Percentiles rank a stretch among this genome's conserved stretches.
These are phyloP conservation scores for Drosophila arawakana DNA, from an alignment of 1,140 invertebrate genomes.

Conservation along the genomic window DNA sequence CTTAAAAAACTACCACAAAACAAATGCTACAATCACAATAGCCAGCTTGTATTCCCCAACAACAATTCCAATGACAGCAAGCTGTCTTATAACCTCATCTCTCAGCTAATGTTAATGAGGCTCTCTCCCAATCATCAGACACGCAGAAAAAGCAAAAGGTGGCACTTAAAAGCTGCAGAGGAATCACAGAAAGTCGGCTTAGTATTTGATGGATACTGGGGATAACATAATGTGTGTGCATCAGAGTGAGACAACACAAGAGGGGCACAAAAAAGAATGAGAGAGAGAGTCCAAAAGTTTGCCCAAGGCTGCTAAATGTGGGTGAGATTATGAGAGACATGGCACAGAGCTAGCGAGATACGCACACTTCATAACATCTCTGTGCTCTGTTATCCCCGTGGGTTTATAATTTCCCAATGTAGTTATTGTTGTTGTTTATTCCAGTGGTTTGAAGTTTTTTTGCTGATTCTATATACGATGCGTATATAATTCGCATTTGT, in stretches of 20 bases:
- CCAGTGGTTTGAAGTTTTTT: conserved; percentile 23
- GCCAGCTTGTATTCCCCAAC: conserved; percentile 23
- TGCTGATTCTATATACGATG: conserved; percentile 7
- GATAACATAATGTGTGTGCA: conserved; percentile 9
- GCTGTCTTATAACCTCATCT: neutral
- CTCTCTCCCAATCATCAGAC: conserved; percentile 47
- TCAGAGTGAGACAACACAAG: conserved; percentile 13
- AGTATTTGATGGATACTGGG: neutral
- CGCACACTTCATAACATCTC: conserved; percentile 3
- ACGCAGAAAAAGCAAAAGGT: conserved; percentile 38
- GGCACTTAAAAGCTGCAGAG: conserved; percentile 54
- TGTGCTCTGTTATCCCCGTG: conserved; percentile 43
- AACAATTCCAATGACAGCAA: conserved; percentile 55
- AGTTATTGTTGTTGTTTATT: conserved; percentile 41
- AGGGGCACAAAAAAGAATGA: neutral
- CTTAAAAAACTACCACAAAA: too few relatives aligned
- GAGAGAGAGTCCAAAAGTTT: conserved; percentile 43
- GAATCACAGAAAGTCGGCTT: neutral
- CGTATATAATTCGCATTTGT: conserved; percentile 65
- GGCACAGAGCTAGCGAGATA: neutral
- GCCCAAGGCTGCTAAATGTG: conserved; percentile 53
- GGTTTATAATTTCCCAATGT: conserved; percentile 59
- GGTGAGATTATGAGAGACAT: conserved; percentile 23
- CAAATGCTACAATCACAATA: too few relatives aligned
- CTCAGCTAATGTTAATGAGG: conserved; percentile 46